Conservation (phyloP, 2,113 vertebrate species). For the Epinephelus cyanopodus region DNA sequence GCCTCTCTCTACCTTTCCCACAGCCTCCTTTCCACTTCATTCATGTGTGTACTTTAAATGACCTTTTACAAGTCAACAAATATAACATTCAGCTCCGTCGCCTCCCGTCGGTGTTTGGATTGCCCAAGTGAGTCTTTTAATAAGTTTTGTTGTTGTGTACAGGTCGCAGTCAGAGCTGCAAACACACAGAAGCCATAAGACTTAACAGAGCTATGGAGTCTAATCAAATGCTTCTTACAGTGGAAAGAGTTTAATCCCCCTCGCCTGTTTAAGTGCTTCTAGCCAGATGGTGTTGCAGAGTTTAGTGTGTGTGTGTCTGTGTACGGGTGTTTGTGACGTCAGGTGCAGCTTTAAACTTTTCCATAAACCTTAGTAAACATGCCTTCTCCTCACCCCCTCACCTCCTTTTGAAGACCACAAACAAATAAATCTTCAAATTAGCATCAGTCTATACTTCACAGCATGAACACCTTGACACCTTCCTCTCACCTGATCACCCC, state of each 20-base stretch:
- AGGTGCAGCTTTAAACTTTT: conserved; percentile 47
- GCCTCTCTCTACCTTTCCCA: conserved; percentile 4
- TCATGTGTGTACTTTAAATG: conserved; percentile 37
- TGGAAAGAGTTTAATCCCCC: conserved; percentile 34
- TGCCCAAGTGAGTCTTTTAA: conserved; percentile 7
- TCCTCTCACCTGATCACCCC: conserved; percentile 40
- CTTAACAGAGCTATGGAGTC: conserved; percentile 8
- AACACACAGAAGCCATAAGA: conserved; percentile 60
- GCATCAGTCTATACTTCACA: conserved; percentile 34
- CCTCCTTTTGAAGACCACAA: conserved; percentile 46
- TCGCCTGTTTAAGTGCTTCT: conserved; percentile 20
- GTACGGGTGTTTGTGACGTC: conserved; percentile 42
- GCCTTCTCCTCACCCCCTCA: neutral
- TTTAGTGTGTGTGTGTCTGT: neutral
- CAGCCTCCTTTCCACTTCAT: neutral
- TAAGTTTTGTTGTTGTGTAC: conserved; percentile 28
- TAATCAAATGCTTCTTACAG: conserved; percentile 50
- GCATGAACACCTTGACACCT: conserved; percentile 46
- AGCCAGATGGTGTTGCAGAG: conserved; percentile 40
- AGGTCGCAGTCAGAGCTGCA: conserved; percentile 18
- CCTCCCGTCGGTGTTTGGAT: conserved; percentile 36
- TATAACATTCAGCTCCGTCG: conserved; percentile 3
- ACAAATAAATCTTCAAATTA: conserved; percentile 72
- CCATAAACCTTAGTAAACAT: conserved; percentile 61
- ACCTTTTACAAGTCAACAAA: conserved; percentile 55